Evolutionary conservation across 2,113 vertebrate species (phyloP).

Genomic region (Bostrychus sinensis): DNA sequence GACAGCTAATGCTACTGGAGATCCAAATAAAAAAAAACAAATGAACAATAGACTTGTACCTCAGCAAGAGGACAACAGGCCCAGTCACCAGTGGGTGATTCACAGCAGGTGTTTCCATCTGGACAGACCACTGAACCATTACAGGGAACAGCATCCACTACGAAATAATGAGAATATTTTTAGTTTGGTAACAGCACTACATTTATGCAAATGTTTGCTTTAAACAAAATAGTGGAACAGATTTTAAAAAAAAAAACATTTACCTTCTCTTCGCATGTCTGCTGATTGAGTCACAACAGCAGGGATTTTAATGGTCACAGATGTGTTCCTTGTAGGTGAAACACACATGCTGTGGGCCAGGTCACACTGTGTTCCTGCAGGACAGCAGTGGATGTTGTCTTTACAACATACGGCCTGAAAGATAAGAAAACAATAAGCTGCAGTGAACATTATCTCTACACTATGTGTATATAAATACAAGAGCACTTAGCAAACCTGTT

Average conservation of each 20-base stretch:
- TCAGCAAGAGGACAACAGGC: constrained; percentile 79
- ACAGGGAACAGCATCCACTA: constrained; percentile 61
- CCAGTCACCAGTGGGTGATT: constrained; percentile 51
- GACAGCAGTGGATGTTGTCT: constrained; percentile 79
- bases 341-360: constrained; percentile 56
- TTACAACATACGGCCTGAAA: constrained; percentile 80
- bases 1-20: too few species aligned
- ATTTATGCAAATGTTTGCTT: too few species aligned
- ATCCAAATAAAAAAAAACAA: not conserved
- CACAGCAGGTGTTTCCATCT: constrained; percentile 83
- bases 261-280: constrained; percentile 36
- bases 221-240: not conserved
- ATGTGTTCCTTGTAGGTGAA: not conserved
- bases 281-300: not conserved
- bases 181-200: not conserved
- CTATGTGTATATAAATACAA: not conserved
- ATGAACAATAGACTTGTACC: constrained; percentile 38
- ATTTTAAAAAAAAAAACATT: not conserved
- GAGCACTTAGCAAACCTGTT: too few species aligned
- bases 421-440: not conserved
- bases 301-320: constrained; percentile 30
- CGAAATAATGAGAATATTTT: not conserved
- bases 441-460: not conserved
- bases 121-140: constrained; percentile 78
- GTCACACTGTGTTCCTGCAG: constrained; percentile 68